A percentile compares a stretch with the other conserved stretches of the same genome.
phyloP scores from a whole-genome alignment of 1,140 invertebrate genomes.

The Coptotermes formosanus region DNA sequence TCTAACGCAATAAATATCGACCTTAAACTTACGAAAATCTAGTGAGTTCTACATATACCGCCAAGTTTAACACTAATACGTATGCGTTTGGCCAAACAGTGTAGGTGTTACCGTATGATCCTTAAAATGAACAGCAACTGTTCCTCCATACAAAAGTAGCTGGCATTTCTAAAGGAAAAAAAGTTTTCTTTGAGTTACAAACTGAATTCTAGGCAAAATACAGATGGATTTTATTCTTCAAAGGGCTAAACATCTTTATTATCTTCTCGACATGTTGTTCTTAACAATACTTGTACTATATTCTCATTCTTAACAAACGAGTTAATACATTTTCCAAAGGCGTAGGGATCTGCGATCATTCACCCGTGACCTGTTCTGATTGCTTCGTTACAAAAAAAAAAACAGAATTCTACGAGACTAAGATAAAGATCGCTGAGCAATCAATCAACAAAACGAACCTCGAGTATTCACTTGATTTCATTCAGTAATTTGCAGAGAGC shows the following conservation, averaged over 20 bases:
- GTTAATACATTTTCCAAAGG: neutral
- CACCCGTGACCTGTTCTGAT: neutral
- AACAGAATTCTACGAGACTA: neutral
- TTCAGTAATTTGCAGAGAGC: conserved; percentile 1
- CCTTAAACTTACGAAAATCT: no score
- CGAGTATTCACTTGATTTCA: neutral
- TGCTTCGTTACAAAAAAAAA: conserved; percentile 2
- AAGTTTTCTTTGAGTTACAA: no score
- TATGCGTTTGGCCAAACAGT: no score
- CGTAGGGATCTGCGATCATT: neutral
- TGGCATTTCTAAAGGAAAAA: no score
- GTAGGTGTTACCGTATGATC: no score
- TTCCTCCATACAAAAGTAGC: no score
- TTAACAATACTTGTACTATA: neutral
- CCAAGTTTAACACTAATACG: no score
- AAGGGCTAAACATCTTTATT: neutral
- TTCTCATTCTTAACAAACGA: neutral
- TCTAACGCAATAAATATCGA: no score
- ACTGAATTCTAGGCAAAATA: no score
- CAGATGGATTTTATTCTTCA: no score
- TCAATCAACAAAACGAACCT: conserved; percentile 15
- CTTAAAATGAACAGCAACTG: no score
- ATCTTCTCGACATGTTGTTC: neutral
- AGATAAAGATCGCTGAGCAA: neutral
- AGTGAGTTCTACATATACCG: no score